Base-by-base conservation (phyloP, 2,888 invertebrate genomes). In the Vesta saturnalis region DNA sequence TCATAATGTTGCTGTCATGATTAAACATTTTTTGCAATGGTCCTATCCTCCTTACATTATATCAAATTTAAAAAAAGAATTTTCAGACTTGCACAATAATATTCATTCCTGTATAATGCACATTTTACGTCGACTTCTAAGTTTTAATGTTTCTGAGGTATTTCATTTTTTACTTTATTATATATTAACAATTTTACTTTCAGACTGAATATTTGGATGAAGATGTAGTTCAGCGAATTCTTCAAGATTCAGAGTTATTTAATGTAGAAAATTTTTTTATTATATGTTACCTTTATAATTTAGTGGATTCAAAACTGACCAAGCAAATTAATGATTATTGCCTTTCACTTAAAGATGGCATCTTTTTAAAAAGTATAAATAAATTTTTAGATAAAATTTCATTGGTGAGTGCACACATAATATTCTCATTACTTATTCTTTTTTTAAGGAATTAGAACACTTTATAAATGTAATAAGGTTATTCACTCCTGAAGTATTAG, bases 71-170 rank as follows among this genome's bases (percentile, higher is more conserved):
- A 83, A 86, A 49, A 82, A 85, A 1, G 82, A 83, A 63, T 85
- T 86, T 1, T 82, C 85, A 66, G 81, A 81, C 16, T 69, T 89
- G 5, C 90, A 90, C 70, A 85, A 85, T 52, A 85, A 89, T 22
- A 86, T 90, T 52, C 87, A 94, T 46, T 86, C 89, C 69, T 86
- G 87, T 60, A 89, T 94, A 61, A 89, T 95, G 57, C 85, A 91
- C 18, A 85, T 94, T 6, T 91, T 92, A 77, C 88, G 92, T 73
- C 88, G 96, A 77, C 87, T 97, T 73, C 87, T 93, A 8, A 94
- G 94, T 10, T 91, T 91, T 81, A 91, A 90, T 76, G 94, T 95
- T 81, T 91, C 91, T 14, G 88, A 90, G 83, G 92, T 92, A 80
- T 80, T 71, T 72, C 18, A 30, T 16, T 16, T 49, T 10, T 39